These are phyloP conservation scores for Chrysochloris asiatica DNA, from an alignment of 2,113 vertebrate genomes.

Conservation along the genomic window DNA sequence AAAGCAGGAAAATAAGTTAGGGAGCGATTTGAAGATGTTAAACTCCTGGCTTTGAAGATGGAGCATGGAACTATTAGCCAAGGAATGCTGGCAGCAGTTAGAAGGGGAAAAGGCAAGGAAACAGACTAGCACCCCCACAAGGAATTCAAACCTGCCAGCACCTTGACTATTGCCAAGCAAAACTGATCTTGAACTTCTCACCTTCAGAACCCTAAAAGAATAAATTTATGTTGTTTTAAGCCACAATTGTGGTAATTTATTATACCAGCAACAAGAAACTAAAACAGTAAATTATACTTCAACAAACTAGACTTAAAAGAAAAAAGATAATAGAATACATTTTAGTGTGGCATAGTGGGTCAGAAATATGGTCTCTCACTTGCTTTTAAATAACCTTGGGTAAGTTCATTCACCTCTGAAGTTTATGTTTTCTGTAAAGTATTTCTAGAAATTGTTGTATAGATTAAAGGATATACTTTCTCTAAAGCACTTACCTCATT, in stretches of 20 bases:
- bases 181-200: background rate
- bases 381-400: background rate
- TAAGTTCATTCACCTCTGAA: background rate
- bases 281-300: slow-evolving; percentile 1
- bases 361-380: background rate
- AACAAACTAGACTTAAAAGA: background rate
- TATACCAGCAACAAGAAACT: background rate
- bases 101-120: slow-evolving; percentile 1
- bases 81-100: background rate
- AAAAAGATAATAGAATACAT: background rate
- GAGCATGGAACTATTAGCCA: background rate
- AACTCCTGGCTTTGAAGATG: slow-evolving; percentile 3
- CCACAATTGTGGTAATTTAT: background rate
- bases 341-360: background rate
- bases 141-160: background rate
- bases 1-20: background rate
- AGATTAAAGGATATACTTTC: slow-evolving; percentile 49
- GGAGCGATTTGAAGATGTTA: background rate
- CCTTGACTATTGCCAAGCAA: background rate
- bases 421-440: background rate
- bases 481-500: slow-evolving; percentile 36
- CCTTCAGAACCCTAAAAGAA: background rate
- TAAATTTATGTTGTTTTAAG: slow-evolving; percentile 12
- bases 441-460: slow-evolving; percentile 14
- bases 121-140: background rate